These are phyloP conservation scores for Ennomos erosarius DNA, from an alignment of 2,888 invertebrate species.

Conservation along the genomic window DNA sequence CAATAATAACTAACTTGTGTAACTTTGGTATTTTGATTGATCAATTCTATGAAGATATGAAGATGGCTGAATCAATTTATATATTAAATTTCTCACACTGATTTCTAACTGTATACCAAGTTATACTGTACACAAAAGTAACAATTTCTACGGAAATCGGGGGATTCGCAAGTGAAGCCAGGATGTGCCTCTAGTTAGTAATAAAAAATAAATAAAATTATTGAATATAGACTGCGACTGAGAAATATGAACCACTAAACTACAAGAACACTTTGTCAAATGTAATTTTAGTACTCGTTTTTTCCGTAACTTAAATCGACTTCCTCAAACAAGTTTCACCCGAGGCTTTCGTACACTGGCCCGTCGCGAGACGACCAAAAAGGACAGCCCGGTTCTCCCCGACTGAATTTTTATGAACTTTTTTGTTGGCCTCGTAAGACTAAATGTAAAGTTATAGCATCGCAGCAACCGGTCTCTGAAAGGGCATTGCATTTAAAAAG, in stretches of 20 bases:
- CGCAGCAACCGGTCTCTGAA: constrained; percentile 57
- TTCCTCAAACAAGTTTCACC: constrained; percentile 73
- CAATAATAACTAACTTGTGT: too few relatives aligned
- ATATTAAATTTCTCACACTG: too few relatives aligned
- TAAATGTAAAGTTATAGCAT: constrained; percentile 65
- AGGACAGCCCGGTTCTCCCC: constrained; percentile 63
- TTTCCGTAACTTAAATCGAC: constrained; percentile 80
- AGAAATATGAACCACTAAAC: constrained; percentile 4
- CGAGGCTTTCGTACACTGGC: constrained; percentile 60
- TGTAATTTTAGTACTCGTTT: constrained; percentile 53
- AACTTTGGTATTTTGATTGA: too few relatives aligned
- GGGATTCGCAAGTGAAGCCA: too few relatives aligned
- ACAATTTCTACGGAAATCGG: too few relatives aligned
- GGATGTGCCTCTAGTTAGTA: too few relatives aligned
- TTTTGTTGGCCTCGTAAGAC: constrained; percentile 69
- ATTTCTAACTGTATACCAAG: too few relatives aligned
- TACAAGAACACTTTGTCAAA: constrained; percentile 17
- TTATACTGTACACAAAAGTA: too few relatives aligned
- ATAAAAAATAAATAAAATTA: too few relatives aligned
- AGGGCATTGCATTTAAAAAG: constrained; percentile 59
- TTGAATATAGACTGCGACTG: too few relatives aligned
- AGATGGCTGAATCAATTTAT: too few relatives aligned
- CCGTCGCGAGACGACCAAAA: constrained; percentile 60
- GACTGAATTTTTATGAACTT: constrained; percentile 76
- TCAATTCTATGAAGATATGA: too few relatives aligned